Percentiles rank a stretch among this genome's conserved stretches.
Evolutionary conservation across 2,113 vertebrate species (phyloP).

Genomic region (Bettongia penicillata): DNA sequence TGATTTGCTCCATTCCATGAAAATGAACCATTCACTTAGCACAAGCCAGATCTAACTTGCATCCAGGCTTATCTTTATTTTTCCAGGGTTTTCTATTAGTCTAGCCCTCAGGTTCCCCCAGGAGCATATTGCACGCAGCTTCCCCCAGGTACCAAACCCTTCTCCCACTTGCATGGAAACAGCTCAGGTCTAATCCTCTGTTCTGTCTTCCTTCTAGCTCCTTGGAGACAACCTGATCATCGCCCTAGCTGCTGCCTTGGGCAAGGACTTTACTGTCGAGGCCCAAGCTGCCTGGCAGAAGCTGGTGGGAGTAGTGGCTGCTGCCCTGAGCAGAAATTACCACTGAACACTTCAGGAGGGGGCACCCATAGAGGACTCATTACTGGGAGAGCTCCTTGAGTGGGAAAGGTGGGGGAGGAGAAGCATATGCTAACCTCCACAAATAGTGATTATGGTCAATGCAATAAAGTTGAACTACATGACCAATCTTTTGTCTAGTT

Average conservation of each 20-base stretch:
- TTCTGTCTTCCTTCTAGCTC: slow-evolving; percentile 74
- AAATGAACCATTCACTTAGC: background rate
- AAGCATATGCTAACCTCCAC: background rate
- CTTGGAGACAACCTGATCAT: slow-evolving; percentile 83
- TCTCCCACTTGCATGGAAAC: background rate
- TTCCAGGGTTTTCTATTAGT: background rate
- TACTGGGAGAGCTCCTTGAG: background rate
- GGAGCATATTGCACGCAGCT: background rate
- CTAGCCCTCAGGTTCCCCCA: background rate
- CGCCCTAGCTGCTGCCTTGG: slow-evolving; percentile 80
- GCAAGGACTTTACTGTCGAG: slow-evolving; percentile 74
- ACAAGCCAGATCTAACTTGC: background rate
- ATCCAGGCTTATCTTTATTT: background rate
- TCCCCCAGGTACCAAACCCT: background rate
- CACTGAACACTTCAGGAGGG: slow-evolving; percentile 73
- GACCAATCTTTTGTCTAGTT: background rate
- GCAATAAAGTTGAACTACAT: background rate
- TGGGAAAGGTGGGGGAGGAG: no score
- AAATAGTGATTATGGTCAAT: background rate
- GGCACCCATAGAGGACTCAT: background rate
- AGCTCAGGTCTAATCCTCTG: background rate
- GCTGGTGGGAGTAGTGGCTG: slow-evolving; percentile 86
- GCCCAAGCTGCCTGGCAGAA: slow-evolving; percentile 86
- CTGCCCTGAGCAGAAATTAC: slow-evolving; percentile 87
- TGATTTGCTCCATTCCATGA: background rate